Conservation (phyloP, 1,140 invertebrate genomes). For the Orchestia grillus region DNA sequence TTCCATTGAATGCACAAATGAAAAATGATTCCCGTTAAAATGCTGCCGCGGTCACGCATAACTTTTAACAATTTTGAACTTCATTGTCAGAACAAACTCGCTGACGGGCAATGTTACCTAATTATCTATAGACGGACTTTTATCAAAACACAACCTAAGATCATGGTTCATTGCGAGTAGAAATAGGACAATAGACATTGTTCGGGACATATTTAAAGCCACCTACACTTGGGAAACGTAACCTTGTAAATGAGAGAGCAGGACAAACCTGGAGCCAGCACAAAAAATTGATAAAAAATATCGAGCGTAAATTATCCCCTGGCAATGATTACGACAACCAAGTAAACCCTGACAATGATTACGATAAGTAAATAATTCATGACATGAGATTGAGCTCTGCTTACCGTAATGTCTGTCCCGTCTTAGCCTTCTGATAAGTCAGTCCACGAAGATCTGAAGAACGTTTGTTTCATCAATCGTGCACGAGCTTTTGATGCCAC, state of each 20-base stretch:
- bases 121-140: background rate
- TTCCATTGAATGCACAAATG: no score
- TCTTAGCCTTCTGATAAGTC: background rate
- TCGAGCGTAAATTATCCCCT: background rate
- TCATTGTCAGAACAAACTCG: no score
- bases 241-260: background rate
- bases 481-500: background rate
- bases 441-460: background rate
- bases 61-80: no score
- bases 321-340: background rate
- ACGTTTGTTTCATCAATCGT: background rate
- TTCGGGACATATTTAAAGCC: background rate
- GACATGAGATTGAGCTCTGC: background rate
- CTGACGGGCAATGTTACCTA: no score
- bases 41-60: no score
- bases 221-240: background rate
- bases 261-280: no score
- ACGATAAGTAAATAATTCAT: no score
- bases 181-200: background rate
- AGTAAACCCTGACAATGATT: no score
- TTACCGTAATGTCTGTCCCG: slow-evolving; percentile 39
- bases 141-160: background rate
- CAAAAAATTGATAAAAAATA: background rate
- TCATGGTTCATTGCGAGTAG: background rate
- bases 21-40: no score